These are phyloP conservation scores for Aleiodes sp. DNA, from an alignment of 1,140 invertebrate species.

Conservation along the genomic window DNA sequence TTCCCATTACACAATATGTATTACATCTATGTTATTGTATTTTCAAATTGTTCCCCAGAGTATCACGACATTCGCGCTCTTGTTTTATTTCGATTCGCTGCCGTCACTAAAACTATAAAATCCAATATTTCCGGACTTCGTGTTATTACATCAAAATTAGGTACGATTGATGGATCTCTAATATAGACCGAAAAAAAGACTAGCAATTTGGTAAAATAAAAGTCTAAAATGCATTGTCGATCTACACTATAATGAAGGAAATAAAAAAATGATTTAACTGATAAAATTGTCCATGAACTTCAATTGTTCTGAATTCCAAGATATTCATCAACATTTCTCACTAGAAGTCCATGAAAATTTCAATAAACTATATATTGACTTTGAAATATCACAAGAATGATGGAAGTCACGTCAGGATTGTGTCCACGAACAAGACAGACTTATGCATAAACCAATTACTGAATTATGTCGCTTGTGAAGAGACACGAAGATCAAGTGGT, in stretches of 20 bases:
- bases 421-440: background rate
- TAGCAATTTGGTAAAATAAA: too few relatives aligned
- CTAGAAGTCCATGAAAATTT: background rate
- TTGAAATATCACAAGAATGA: background rate
- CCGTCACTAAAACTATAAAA: background rate
- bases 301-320: background rate
- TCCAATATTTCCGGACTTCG: background rate
- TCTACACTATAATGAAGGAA: too few relatives aligned
- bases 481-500: background rate
- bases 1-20: background rate
- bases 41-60: constrained; percentile 1
- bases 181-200: too few relatives aligned
- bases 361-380: background rate
- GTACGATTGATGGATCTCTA: too few relatives aligned
- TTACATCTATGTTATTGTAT: background rate
- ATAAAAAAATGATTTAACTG: too few relatives aligned
- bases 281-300: background rate
- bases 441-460: background rate
- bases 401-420: background rate
- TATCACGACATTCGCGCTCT: too few relatives aligned
- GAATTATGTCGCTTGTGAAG: background rate
- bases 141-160: background rate
- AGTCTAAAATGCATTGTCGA: too few relatives aligned
- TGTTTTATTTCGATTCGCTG: too few relatives aligned
- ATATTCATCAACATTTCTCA: too few relatives aligned